Evolutionary conservation across 1,140 invertebrate genomes (phyloP).

Genomic region (Zaprionus davidi): DNA sequence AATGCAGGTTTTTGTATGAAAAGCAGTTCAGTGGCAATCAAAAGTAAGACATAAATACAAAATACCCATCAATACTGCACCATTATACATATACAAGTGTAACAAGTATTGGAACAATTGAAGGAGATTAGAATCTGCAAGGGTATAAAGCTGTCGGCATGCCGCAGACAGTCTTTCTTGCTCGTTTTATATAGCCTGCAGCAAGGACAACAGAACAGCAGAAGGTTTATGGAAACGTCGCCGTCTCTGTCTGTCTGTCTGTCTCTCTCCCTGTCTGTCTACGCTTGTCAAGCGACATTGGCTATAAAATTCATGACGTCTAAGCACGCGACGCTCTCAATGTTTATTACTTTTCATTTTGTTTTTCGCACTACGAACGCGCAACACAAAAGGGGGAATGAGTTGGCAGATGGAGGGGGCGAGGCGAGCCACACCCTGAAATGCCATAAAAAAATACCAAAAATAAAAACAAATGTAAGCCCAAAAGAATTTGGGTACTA

Average conservation of each 20-base stretch:
- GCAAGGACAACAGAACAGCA: constrained; percentile 6
- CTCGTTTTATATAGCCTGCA: constrained; percentile 13
- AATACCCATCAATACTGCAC: too few species aligned
- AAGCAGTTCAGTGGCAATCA: too few species aligned
- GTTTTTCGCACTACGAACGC: constrained; percentile 33
- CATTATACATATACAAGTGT: too few species aligned
- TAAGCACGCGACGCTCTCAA: constrained; percentile 65
- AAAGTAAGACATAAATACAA: too few species aligned
- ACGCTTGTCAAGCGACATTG: constrained; percentile 36
- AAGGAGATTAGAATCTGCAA: too few species aligned
- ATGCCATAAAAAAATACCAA: constrained; percentile 11
- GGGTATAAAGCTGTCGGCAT: too few species aligned
- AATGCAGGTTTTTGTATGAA: too few species aligned
- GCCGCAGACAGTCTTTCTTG: too few species aligned
- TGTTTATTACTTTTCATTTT: constrained; percentile 67
- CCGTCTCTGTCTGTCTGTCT: background rate
- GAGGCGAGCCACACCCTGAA: constrained; percentile 33
- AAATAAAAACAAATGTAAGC: constrained; percentile 18
- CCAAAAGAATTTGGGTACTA: constrained; percentile 9
- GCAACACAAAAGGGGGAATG: background rate
- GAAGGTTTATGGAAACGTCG: background rate
- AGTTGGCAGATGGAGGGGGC: too few species aligned
- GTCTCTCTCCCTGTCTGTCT: constrained; percentile 1
- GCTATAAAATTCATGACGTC: constrained; percentile 71
- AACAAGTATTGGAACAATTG: too few species aligned